phyloP scores from a whole-genome alignment of 2,888 invertebrate species.

The Nemotelus pantherinus region DNA sequence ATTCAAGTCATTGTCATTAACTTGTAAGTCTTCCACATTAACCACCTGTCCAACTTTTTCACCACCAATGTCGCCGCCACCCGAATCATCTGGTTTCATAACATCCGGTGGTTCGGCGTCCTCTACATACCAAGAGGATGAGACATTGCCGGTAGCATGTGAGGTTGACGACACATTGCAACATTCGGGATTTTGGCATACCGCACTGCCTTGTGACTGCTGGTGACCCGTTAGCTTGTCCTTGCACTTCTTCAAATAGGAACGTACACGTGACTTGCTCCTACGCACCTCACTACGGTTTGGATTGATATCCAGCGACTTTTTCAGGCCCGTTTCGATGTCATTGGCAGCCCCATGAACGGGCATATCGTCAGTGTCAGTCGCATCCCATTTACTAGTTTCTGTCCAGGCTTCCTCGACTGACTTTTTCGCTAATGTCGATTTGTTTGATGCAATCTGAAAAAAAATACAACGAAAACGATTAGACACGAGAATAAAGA shows the following conservation, averaged over 20 bases:
- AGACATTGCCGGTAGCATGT: constrained; percentile 22
- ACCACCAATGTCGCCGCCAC: constrained; percentile 8
- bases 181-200: constrained; percentile 43
- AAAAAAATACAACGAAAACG: constrained; percentile 37
- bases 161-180: constrained; percentile 36
- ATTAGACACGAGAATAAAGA: constrained; percentile 7
- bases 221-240: constrained; percentile 62
- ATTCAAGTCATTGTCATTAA: background rate
- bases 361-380: background rate
- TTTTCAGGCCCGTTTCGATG: constrained; percentile 40
- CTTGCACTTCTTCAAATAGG: constrained; percentile 63
- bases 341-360: constrained; percentile 13
- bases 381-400: background rate
- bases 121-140: constrained; percentile 53
- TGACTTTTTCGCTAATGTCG: constrained; percentile 42
- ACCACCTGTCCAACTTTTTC: background rate
- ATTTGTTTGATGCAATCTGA: constrained; percentile 47
- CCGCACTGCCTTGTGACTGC: constrained; percentile 27
- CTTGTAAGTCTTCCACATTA: background rate
- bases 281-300: constrained; percentile 55
- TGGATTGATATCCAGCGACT: constrained; percentile 12
- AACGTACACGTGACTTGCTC: constrained; percentile 64
- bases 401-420: constrained; percentile 47
- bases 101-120: constrained; percentile 49
- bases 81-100: background rate